Evolutionary conservation across 2,113 vertebrate genomes (phyloP).

Genomic region (Mirza zaza): DNA sequence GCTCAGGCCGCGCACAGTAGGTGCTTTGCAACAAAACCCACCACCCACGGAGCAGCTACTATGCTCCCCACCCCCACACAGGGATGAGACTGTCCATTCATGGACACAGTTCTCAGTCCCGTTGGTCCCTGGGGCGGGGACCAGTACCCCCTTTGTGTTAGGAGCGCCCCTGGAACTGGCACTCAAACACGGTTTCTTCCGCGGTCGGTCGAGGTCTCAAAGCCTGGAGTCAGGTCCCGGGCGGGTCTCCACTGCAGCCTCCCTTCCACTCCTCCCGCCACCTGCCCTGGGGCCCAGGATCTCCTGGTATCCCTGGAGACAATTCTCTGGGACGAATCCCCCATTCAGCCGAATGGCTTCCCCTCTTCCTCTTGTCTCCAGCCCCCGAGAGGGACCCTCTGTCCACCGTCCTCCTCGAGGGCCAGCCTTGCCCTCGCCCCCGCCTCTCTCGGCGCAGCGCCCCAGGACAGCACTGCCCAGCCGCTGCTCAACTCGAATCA

Average conservation of each 20-base stretch:
- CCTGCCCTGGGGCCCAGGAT: neutral
- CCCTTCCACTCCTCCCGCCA: neutral
- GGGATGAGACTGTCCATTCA: neutral
- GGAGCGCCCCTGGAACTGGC: neutral
- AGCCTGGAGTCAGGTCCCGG: neutral
- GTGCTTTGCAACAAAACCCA: neutral
- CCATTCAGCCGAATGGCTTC: neutral
- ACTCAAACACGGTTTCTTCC: fast-evolving
- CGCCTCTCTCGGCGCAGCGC: neutral
- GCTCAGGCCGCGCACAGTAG: no score
- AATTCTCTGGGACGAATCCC: neutral
- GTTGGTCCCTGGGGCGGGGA: neutral
- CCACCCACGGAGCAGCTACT: neutral
- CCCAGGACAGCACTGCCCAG: neutral
- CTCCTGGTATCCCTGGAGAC: neutral
- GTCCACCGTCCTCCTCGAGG: fast-evolving
- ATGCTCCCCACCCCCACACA: fast-evolving
- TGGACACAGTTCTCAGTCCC: neutral
- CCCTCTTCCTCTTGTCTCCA: neutral
- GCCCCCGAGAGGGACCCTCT: fast-evolving
- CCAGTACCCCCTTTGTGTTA: no score
- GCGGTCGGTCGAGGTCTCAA: neutral
- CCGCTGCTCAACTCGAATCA: constrained; percentile 31
- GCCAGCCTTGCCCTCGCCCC: neutral
- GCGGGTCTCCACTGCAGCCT: neutral